These are phyloP conservation scores for Brachirus orientalis DNA, from an alignment of 2,113 vertebrate genomes.

Conservation along the genomic window DNA sequence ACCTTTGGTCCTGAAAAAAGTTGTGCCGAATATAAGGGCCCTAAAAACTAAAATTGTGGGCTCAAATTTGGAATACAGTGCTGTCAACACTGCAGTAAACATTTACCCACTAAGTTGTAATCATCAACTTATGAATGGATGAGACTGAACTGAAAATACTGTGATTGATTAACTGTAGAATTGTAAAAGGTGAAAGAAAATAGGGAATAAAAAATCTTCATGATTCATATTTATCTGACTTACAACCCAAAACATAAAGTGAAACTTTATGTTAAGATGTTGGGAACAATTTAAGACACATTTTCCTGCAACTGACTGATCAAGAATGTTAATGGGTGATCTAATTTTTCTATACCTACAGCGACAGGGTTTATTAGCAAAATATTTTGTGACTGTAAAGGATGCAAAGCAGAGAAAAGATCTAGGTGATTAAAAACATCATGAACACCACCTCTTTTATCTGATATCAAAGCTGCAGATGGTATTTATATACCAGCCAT, in stretches of 20 bases:
- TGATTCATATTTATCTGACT: too few species aligned
- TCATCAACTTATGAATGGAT: too few species aligned
- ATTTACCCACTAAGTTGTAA: too few species aligned
- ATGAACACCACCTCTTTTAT: conserved; percentile 23
- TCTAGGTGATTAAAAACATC: conserved; percentile 20
- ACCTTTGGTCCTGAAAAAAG: conserved; percentile 27
- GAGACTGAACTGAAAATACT: too few species aligned
- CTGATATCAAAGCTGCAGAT: conserved; percentile 32
- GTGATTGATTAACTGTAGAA: too few species aligned
- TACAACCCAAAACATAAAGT: too few species aligned
- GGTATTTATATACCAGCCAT: background rate
- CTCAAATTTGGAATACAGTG: background rate
- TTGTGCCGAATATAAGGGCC: too few species aligned
- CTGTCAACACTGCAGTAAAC: too few species aligned
- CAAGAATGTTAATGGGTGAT: background rate
- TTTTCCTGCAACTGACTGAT: background rate
- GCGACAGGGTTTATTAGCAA: background rate
- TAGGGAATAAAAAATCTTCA: too few species aligned
- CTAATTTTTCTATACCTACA: background rate
- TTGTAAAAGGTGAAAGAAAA: too few species aligned
- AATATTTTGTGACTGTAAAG: conserved; percentile 3
- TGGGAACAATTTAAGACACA: too few species aligned
- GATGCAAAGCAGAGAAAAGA: conserved; percentile 22
- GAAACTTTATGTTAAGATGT: too few species aligned
- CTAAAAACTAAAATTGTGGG: background rate